phyloP scores from a whole-genome alignment of 2,797 vertebrate species.

The Bradypus variegatus region DNA sequence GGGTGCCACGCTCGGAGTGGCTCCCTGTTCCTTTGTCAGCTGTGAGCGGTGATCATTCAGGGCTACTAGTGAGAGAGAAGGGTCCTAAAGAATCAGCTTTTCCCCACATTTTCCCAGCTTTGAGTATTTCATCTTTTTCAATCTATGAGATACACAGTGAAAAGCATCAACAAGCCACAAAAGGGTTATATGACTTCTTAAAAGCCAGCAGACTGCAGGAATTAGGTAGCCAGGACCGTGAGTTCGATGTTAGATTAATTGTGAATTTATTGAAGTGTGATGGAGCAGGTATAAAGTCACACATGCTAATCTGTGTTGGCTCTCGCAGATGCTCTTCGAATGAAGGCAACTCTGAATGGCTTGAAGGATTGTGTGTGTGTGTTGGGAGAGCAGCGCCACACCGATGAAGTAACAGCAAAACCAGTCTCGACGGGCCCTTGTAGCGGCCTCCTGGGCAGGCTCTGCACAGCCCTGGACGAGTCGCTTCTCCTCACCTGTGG shows the following conservation, averaged over 20 bases:
- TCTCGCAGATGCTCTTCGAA: not conserved
- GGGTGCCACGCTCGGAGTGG: constrained; percentile 37
- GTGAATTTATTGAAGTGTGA: too few species aligned
- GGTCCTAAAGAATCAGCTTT: constrained; percentile 9
- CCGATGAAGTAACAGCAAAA: not conserved
- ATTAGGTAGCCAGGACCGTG: not conserved
- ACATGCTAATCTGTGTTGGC: too few species aligned
- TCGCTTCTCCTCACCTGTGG: too few species aligned
- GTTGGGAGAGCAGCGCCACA: not conserved
- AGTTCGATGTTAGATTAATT: not conserved
- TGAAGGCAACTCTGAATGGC: not conserved
- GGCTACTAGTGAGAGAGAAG: constrained; percentile 31
- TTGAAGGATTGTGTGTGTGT: not conserved
- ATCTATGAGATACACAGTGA: not conserved
- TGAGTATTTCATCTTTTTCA: not conserved
- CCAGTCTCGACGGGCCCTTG: too few species aligned
- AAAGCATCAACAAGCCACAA: not conserved
- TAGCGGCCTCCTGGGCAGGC: not conserved
- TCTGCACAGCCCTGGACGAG: not conserved
- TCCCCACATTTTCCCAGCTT: not conserved
- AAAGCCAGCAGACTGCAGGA: not conserved
- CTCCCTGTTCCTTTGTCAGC: constrained; percentile 59
- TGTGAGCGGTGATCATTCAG: constrained; percentile 46
- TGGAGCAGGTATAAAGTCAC: too few species aligned
- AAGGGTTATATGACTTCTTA: not conserved